These are phyloP conservation scores for Molothrus ater DNA, from an alignment of 2,797 vertebrate species.

Conservation along the genomic window DNA sequence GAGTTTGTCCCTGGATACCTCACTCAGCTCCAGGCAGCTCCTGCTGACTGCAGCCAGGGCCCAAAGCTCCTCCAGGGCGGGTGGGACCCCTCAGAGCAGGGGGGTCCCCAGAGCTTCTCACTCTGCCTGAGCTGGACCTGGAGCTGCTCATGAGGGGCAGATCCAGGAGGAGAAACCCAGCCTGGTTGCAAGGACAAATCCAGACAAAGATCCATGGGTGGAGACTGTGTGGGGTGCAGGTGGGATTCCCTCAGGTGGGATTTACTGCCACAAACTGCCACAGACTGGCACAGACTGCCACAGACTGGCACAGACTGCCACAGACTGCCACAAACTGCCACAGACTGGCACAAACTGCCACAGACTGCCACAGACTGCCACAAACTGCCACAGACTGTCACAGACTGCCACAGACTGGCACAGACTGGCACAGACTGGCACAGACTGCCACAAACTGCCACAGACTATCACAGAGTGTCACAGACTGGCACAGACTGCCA, in stretches of 20 bases:
- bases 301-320: too few species aligned
- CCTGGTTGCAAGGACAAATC: not conserved
- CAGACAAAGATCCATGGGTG: not conserved
- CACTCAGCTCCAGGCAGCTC: not conserved
- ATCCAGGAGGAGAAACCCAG: not conserved
- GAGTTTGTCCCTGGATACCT: not conserved
- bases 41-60: not conserved
- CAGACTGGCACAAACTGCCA: too few species aligned
- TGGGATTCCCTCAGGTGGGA: too few species aligned
- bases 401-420: too few species aligned
- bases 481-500: too few species aligned
- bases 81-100: rapidly evolving
- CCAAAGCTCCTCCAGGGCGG: rapidly evolving
- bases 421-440: too few species aligned
- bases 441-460: too few species aligned
- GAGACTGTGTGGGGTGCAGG: not conserved
- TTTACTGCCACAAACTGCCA: not conserved
- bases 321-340: too few species aligned
- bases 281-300: too few species aligned
- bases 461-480: too few species aligned
- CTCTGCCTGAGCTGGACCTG: not conserved
- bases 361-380: too few species aligned
- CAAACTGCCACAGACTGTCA: too few species aligned
- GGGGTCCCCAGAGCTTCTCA: not conserved
- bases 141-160: not conserved